phyloP scores from a whole-genome alignment of 2,888 invertebrate genomes.

The Tipula vernalis region DNA sequence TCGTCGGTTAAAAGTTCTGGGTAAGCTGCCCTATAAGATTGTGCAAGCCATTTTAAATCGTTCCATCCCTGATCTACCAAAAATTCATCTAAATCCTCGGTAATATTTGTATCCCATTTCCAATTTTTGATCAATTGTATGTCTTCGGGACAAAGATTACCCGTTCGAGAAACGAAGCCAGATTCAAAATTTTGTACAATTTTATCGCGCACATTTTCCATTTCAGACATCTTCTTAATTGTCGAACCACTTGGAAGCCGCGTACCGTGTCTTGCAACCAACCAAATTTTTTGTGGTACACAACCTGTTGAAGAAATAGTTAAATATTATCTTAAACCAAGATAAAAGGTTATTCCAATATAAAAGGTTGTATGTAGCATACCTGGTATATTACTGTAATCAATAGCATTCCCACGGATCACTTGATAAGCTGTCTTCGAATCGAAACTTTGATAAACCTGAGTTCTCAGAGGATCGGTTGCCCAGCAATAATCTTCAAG shows the following conservation, averaged over 20 bases:
- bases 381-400: background rate
- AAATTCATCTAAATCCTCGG: slow-evolving; percentile 42
- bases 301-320: slow-evolving; percentile 43
- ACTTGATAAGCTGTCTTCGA: slow-evolving; percentile 68
- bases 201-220: slow-evolving; percentile 39
- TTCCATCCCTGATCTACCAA: slow-evolving; percentile 51
- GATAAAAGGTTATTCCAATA: background rate
- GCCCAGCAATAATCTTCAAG: background rate
- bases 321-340: background rate
- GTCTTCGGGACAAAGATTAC: slow-evolving; percentile 55
- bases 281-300: slow-evolving; percentile 58
- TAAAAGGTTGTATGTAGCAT: background rate
- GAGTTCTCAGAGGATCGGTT: slow-evolving; percentile 26
- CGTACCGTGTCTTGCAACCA: slow-evolving; percentile 56
- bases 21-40: slow-evolving; percentile 51
- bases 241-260: slow-evolving; percentile 46
- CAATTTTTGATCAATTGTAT: slow-evolving; percentile 50
- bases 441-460: slow-evolving; percentile 41
- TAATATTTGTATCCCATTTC: slow-evolving; percentile 52
- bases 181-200: slow-evolving; percentile 52
- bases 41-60: slow-evolving; percentile 53
- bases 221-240: slow-evolving; percentile 40
- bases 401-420: slow-evolving; percentile 35
- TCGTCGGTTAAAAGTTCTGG: slow-evolving; percentile 45
- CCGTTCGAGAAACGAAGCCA: slow-evolving; percentile 30